Base-by-base conservation (phyloP, 2,113 vertebrate species). In the Penelope pileata region DNA sequence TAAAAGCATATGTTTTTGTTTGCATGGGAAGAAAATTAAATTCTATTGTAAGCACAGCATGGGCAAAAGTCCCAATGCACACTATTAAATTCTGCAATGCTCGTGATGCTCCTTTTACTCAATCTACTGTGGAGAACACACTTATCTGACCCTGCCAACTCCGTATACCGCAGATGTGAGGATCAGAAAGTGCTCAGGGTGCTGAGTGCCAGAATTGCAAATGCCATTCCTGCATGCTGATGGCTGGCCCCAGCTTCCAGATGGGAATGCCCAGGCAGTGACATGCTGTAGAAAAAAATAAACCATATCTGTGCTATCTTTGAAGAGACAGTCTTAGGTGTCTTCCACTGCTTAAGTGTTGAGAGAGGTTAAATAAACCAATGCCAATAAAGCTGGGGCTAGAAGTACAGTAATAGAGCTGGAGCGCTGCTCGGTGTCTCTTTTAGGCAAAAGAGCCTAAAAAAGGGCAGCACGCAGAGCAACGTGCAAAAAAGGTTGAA, bases 11-110 rank as follows among this genome's bases (percentile, higher is more conserved):
- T 76, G 90, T 73, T 93, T 84, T 83, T 91, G 76, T 94, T 94
- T 94, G 77, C 86, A 91, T 23, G 66, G 66, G 54, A 92, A 64
- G 80, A 91, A 96, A 90, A 96, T 86, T 78, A 83, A 96, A 92
- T 96, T 93, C 80, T 60, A 73, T 29, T 82, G 92, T 78, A 96
- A 93, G 83, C 95, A 86, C 69, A 88, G 94, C 47, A 83, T 38
- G 76, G 73, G 73, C 80, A 88, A 67, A 23, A 88, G 66, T 95
- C 88, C 88, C 94, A 93, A 0, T 7, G 62, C 83, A 93, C 18
- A 15, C 74, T 80, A 79, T 66, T 79, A 90, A 81, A 95, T 68
- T 93, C 76, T 81, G 80, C 83, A 86, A 59, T 12, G 77, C 74
- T 94, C 66, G 58, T 0, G 6, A 84, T 84, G 83, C 45, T 96